Percentiles rank a stretch among this genome's conserved stretches.
phyloP scores from a whole-genome alignment of 1,140 invertebrate genomes.

The Cylas formicarius region DNA sequence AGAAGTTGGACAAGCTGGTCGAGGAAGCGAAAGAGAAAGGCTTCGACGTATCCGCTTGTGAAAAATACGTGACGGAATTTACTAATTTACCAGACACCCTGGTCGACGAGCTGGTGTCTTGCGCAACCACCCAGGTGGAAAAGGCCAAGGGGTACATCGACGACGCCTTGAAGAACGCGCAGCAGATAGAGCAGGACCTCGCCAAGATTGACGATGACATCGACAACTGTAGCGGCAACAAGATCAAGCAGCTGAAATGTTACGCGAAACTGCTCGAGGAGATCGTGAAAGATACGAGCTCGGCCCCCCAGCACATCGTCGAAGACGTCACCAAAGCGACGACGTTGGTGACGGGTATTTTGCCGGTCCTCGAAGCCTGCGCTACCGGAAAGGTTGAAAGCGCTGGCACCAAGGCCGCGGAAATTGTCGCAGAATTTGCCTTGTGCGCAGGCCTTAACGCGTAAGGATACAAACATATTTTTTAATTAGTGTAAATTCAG shows the following conservation, averaged over 20 bases:
- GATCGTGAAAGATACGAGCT: slow-evolving; percentile 10
- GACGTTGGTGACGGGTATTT: background rate
- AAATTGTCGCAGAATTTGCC: slow-evolving; percentile 11
- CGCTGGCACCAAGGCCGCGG: slow-evolving; percentile 2
- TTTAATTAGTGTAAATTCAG: too few species aligned
- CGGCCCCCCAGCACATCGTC: slow-evolving; percentile 6
- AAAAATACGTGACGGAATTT: slow-evolving; percentile 8
- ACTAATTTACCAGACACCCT: slow-evolving; percentile 8
- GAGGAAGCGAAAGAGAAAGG: slow-evolving; percentile 3
- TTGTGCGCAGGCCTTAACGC: too few species aligned
- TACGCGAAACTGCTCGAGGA: slow-evolving; percentile 12
- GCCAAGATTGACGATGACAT: slow-evolving; percentile 6
- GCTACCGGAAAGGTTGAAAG: slow-evolving; percentile 4
- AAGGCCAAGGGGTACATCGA: slow-evolving; percentile 7
- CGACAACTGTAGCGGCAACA: slow-evolving; percentile 8
- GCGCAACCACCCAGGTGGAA: slow-evolving; percentile 7
- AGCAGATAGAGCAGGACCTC: slow-evolving; percentile 8
- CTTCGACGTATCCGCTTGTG: slow-evolving; percentile 9
- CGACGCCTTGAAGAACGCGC: slow-evolving; percentile 6
- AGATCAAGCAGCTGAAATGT: slow-evolving; percentile 3
- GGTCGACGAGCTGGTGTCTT: slow-evolving; percentile 2
- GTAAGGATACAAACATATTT: too few species aligned
- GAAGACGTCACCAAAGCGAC: slow-evolving; percentile 11
- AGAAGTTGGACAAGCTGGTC: slow-evolving; percentile 9
- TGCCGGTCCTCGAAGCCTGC: slow-evolving; percentile 9